phyloP scores from a whole-genome alignment of 53 echinoderm and acorn worm genomes.

The Patiria pectinifera region DNA sequence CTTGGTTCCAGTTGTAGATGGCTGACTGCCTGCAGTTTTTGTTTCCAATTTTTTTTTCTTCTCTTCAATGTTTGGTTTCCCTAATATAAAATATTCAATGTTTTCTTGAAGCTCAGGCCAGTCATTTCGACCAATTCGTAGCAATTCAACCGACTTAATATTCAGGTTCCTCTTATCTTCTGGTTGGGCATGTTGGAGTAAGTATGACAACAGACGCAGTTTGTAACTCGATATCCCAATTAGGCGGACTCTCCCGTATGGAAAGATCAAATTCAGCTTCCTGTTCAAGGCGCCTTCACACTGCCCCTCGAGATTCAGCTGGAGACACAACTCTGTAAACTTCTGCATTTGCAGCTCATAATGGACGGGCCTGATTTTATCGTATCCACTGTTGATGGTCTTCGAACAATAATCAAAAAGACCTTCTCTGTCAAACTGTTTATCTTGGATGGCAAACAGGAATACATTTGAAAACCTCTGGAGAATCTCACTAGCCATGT shows the following conservation, averaged over 20 bases:
- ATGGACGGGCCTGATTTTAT: not conserved
- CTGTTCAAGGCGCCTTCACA: not conserved
- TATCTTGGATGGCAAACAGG: not conserved
- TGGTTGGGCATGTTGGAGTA: not conserved
- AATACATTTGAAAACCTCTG: not conserved
- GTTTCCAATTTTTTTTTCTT: no score
- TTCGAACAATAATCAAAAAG: not conserved
- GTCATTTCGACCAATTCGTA: not conserved
- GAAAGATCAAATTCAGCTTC: not conserved
- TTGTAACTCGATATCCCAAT: constrained; percentile 18
- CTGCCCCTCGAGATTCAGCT: not conserved
- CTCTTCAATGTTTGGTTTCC: no score
- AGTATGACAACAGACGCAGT: not conserved
- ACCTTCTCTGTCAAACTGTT: not conserved
- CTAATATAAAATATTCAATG: not conserved
- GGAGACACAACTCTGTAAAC: not conserved
- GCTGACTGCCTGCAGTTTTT: no score
- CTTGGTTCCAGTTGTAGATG: no score
- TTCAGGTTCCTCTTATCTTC: not conserved
- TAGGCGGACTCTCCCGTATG: not conserved
- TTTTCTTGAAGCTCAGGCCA: constrained; percentile 10
- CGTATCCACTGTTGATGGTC: not conserved
- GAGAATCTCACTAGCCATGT: not conserved
- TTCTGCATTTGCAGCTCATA: not conserved
- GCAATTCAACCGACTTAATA: not conserved